Conservation (phyloP, 2,113 vertebrate genomes). For the Circaetus cinerascens region DNA sequence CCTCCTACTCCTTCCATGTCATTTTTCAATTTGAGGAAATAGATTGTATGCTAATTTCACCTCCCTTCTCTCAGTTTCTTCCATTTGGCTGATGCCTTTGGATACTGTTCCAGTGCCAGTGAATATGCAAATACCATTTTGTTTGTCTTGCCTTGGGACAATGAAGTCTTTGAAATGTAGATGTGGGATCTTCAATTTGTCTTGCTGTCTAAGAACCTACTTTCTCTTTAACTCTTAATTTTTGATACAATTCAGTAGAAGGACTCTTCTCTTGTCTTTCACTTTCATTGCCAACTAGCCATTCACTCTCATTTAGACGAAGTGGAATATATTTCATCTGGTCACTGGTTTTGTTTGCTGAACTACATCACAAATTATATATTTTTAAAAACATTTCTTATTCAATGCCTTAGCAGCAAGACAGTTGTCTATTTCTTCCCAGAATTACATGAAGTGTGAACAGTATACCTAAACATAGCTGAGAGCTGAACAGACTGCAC, state of each 20-base stretch:
- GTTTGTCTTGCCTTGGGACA: constrained; percentile 46
- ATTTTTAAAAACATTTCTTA: neutral
- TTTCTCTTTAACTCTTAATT: constrained; percentile 11
- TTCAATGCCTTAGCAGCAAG: neutral
- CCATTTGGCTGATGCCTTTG: neutral
- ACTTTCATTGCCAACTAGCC: neutral
- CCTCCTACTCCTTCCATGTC: constrained; percentile 1
- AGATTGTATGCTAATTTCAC: constrained; percentile 13
- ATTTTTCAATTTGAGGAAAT: neutral
- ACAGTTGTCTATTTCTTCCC: neutral
- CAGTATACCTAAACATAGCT: neutral
- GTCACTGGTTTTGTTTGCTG: neutral
- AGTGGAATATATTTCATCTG: neutral
- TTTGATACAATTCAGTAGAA: neutral
- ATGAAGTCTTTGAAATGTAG: constrained; percentile 51
- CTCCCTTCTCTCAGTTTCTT: neutral
- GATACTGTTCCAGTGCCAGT: neutral
- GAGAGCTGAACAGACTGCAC: neutral
- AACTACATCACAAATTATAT: neutral
- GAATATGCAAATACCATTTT: constrained; percentile 49
- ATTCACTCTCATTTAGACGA: neutral
- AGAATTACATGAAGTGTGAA: neutral
- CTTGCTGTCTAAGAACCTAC: neutral
- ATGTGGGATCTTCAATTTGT: constrained; percentile 15
- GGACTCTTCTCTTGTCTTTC: neutral